Percentiles rank a stretch among this genome's conserved stretches.
Conservation (phyloP, 2,888 invertebrate species). For the Microctonus hyperodae region DNA sequence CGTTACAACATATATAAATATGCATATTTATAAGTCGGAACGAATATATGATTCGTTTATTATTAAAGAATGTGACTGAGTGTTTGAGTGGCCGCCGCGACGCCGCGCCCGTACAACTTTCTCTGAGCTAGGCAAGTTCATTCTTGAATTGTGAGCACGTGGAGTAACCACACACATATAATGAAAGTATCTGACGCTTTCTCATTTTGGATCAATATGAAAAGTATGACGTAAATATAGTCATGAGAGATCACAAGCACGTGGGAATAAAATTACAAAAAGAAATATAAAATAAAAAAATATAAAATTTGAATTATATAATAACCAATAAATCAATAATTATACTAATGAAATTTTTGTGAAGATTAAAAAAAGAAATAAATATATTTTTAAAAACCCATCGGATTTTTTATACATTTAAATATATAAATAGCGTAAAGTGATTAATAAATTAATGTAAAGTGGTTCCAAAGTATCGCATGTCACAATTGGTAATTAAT, state of each 20-base stretch:
- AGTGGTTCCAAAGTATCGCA: not conserved
- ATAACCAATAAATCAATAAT: too few species aligned
- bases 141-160: not conserved
- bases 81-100: not conserved
- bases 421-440: not conserved
- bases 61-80: not conserved
- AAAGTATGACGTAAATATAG: constrained; percentile 1
- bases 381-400: constrained; percentile 16
- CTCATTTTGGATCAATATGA: not conserved
- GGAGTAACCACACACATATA: not conserved
- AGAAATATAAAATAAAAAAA: not conserved
- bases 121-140: not conserved
- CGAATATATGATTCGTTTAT: not conserved
- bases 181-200: not conserved
- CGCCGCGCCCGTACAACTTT: not conserved
- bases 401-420: not conserved
- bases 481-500: not conserved
- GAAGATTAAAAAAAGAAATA: too few species aligned
- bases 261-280: not conserved
- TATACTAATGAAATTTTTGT: too few species aligned
- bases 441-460: not conserved
- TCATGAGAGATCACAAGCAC: not conserved
- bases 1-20: not conserved
- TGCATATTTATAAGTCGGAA: not conserved
- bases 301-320: not conserved